A percentile compares a stretch with the other conserved stretches of the same genome.
Evolutionary conservation across 1,140 invertebrate genomes (phyloP).

Genomic region (Agrilus planipennis): DNA sequence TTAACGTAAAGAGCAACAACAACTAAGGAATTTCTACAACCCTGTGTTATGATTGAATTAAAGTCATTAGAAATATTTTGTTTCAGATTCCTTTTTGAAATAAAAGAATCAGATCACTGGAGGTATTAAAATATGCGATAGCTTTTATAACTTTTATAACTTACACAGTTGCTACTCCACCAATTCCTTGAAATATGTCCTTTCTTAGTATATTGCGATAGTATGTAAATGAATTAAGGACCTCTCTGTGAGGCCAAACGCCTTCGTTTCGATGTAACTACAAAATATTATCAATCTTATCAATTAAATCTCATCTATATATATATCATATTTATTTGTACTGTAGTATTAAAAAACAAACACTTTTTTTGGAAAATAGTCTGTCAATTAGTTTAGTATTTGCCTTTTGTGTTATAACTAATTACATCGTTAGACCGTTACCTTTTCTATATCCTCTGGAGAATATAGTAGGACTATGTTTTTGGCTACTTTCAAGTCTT

Average conservation of each 20-base stretch:
- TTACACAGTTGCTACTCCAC: conserved; percentile 15
- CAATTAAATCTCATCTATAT: conserved; percentile 1
- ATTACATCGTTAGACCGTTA: conserved; percentile 1
- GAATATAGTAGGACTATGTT: conserved; percentile 12
- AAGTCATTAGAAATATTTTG: too few species aligned
- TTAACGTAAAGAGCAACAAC: too few species aligned
- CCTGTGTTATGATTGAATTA: too few species aligned
- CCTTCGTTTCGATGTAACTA: conserved; percentile 18
- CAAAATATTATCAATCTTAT: conserved; percentile 4
- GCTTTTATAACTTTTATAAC: too few species aligned
- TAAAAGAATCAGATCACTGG: too few species aligned
- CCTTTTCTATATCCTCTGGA: conserved; percentile 16
- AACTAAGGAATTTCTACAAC: too few species aligned
- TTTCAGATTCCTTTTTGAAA: too few species aligned
- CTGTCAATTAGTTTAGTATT: background rate
- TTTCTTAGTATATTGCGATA: conserved; percentile 12
- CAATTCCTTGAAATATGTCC: conserved; percentile 12
- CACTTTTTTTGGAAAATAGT: too few species aligned
- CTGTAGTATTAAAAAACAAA: too few species aligned
- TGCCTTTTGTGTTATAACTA: background rate
- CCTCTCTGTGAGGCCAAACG: conserved; percentile 13
- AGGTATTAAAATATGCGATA: too few species aligned
- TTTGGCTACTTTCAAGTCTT: conserved; percentile 6
- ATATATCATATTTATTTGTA: too few species aligned
- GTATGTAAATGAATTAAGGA: conserved; percentile 9